phyloP scores from a whole-genome alignment of 1,140 invertebrate genomes.

The Muscidifurax raptorellus region DNA sequence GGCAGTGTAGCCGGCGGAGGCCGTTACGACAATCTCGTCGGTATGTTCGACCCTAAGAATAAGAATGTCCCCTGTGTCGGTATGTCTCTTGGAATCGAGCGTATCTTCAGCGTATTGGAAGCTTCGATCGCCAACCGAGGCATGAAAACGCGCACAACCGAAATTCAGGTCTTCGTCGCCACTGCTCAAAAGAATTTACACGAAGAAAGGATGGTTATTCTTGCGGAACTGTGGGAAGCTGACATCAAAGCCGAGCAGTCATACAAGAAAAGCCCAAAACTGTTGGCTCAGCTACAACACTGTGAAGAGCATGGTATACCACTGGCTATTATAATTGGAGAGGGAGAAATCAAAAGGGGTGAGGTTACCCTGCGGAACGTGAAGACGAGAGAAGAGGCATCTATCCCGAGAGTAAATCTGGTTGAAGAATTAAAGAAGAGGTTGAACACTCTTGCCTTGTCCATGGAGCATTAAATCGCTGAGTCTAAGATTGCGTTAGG shows the following conservation, averaged over 20 bases:
- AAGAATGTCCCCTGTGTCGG: slow-evolving; percentile 97
- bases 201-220: slow-evolving; percentile 91
- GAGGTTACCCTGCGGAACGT: slow-evolving; percentile 90
- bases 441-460: slow-evolving; percentile 51
- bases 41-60: slow-evolving; percentile 96
- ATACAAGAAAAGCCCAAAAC: slow-evolving; percentile 96
- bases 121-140: slow-evolving; percentile 80
- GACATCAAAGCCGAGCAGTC: slow-evolving; percentile 94
- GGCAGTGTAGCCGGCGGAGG: slow-evolving; percentile 98
- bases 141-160: slow-evolving; percentile 85
- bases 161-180: slow-evolving; percentile 94
- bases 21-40: slow-evolving; percentile 97
- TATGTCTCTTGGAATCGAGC: slow-evolving; percentile 96
- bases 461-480: slow-evolving; percentile 10
- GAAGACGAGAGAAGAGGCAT: slow-evolving; percentile 83
- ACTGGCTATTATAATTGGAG: slow-evolving; percentile 92
- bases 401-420: slow-evolving; percentile 80
- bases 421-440: slow-evolving; percentile 77
- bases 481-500: neutral
- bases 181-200: slow-evolving; percentile 96
- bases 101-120: slow-evolving; percentile 96
- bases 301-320: slow-evolving; percentile 96
- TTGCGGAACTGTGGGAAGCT: slow-evolving; percentile 90
- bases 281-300: slow-evolving; percentile 94
- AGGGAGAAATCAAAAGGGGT: slow-evolving; percentile 91